A percentile compares a stretch with the other conserved stretches of the same genome.
phyloP scores from a whole-genome alignment of 2,797 vertebrate genomes.

The Acrossocheilus wenchowensis region DNA sequence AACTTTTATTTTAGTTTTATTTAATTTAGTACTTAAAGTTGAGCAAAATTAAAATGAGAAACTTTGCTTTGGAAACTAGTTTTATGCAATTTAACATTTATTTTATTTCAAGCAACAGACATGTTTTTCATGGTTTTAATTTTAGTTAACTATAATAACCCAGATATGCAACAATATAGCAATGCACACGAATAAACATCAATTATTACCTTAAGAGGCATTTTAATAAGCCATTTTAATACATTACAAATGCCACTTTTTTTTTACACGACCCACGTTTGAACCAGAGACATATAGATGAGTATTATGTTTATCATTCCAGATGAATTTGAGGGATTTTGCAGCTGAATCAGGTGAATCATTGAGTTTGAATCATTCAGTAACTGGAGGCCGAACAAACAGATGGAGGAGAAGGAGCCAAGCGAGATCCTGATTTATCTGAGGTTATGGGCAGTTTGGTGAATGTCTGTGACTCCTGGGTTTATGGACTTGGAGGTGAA shows the following conservation, averaged over 20 bases:
- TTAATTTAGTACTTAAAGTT: too few relatives aligned
- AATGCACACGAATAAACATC: background rate
- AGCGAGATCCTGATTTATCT: background rate
- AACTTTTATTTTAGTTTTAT: too few relatives aligned
- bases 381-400: background rate
- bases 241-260: background rate
- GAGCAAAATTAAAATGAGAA: too few relatives aligned
- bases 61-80: too few relatives aligned
- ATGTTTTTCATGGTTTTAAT: too few relatives aligned
- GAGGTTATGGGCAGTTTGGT: background rate
- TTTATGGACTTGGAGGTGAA: background rate
- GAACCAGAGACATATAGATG: background rate
- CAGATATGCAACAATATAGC: too few relatives aligned
- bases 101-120: too few relatives aligned
- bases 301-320: background rate
- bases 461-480: slow-evolving; percentile 10
- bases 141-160: too few relatives aligned
- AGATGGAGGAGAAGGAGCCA: background rate
- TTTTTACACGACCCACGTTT: background rate
- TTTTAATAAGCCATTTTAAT: background rate
- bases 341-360: background rate
- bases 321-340: background rate
- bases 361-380: background rate
- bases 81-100: too few relatives aligned
- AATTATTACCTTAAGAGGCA: background rate